phyloP scores from a whole-genome alignment of 1,140 invertebrate genomes.

The Lepidurus couesii region DNA sequence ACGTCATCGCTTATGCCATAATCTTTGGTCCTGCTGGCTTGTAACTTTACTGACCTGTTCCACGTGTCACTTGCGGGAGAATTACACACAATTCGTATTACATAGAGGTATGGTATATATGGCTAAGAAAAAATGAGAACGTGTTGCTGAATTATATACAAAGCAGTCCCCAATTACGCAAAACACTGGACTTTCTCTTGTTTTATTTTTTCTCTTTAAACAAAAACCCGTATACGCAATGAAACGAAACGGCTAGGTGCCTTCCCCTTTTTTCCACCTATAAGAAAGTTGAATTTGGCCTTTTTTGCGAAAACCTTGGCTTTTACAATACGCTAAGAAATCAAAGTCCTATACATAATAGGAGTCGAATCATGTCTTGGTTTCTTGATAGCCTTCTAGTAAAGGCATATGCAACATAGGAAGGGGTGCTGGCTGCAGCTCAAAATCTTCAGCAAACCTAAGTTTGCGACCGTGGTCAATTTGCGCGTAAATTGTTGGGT shows the following conservation, averaged over 20 bases:
- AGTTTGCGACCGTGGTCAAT: conserved; percentile 55
- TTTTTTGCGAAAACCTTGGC: background rate
- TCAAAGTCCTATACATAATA: background rate
- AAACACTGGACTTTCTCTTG: background rate
- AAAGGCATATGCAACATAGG: conserved; percentile 7
- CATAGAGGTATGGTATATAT: conserved; percentile 11
- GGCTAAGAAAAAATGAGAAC: background rate
- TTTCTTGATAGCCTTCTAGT: conserved; percentile 15
- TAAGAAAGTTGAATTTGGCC: background rate
- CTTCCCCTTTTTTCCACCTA: background rate
- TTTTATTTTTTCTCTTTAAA: background rate
- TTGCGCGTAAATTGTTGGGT: conserved; percentile 62
- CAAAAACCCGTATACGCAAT: background rate
- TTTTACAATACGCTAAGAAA: background rate
- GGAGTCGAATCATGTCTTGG: conserved; percentile 2
- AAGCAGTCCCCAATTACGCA: background rate
- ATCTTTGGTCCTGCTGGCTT: conserved; percentile 13
- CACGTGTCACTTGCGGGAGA: background rate
- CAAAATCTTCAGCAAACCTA: background rate
- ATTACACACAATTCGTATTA: conserved; percentile 11
- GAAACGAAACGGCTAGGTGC: background rate
- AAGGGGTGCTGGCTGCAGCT: conserved; percentile 12
- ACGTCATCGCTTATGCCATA: background rate
- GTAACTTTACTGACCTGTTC: conserved; percentile 9
- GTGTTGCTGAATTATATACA: conserved; percentile 8